These are phyloP conservation scores for Daphoenositta chrysoptera DNA, from an alignment of 2,113 vertebrate species.

Conservation along the genomic window DNA sequence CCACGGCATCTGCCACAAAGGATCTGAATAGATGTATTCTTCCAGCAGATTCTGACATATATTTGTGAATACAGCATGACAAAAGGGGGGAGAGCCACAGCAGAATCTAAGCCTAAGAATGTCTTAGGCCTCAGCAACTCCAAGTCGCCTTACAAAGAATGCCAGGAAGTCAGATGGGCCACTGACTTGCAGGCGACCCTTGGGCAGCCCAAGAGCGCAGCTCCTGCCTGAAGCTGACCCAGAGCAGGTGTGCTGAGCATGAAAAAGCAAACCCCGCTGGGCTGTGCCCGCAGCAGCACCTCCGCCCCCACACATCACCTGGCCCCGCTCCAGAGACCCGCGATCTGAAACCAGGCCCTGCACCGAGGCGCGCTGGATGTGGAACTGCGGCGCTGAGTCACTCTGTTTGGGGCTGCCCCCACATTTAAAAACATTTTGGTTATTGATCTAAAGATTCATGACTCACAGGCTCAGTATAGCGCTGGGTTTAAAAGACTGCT, in stretches of 20 bases:
- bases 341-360: neutral
- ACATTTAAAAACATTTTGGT: conserved; percentile 35
- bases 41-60: neutral
- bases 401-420: conserved; percentile 58
- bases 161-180: neutral
- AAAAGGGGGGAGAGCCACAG: neutral
- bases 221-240: neutral
- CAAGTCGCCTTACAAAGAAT: neutral
- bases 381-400: neutral
- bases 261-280: neutral
- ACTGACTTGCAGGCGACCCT: neutral
- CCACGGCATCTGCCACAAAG: neutral
- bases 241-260: neutral
- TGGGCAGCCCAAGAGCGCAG: neutral
- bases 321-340: neutral
- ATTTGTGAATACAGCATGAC: neutral
- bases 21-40: neutral
- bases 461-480: conserved; percentile 20
- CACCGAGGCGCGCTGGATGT: neutral
- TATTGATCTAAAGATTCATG: conserved; percentile 54
- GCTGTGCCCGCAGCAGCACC: neutral
- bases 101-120: neutral
- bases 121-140: neutral
- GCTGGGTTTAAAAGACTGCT: neutral
- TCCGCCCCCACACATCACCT: neutral